These are phyloP conservation scores for Rhopalosiphum nymphaeae DNA, from an alignment of 2,888 invertebrate species.

Conservation along the genomic window DNA sequence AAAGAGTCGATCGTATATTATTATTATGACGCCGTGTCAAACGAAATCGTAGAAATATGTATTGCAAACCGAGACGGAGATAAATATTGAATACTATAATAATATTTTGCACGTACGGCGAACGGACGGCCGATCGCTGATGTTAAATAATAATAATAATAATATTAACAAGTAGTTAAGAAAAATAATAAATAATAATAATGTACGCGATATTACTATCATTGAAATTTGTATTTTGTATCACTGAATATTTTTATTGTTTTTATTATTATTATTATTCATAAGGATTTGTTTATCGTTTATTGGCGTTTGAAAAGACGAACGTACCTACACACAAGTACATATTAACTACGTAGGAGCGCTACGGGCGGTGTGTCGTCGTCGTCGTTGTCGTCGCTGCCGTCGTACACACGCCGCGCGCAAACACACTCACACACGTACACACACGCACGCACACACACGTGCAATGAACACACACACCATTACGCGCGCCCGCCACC, in stretches of 20 bases:
- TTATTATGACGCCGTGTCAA: not conserved
- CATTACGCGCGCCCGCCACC: not conserved
- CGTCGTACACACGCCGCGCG: not conserved
- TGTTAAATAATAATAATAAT: not conserved
- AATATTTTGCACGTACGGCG: not conserved
- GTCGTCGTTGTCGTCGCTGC: not conserved
- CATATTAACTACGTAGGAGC: conserved; percentile 22
- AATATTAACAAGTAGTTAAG: not conserved
- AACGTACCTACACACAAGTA: not conserved
- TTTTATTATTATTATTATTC: conserved; percentile 22
- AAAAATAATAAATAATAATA: not conserved
- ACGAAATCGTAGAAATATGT: not conserved
- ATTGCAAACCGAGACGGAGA: not conserved
- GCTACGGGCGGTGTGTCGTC: conserved; percentile 15
- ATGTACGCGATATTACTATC: conserved; percentile 19
- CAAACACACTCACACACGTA: too few relatives aligned
- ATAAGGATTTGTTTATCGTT: conserved; percentile 34
- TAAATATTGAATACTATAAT: not conserved
- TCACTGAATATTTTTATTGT: not conserved
- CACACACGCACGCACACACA: not conserved
- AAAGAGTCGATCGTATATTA: not conserved
- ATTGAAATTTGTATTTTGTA: conserved; percentile 27
- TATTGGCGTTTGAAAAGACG: conserved; percentile 47
- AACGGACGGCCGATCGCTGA: not conserved
- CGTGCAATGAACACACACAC: not conserved